phyloP scores from a whole-genome alignment of 2,797 vertebrate species.

The Alauda arvensis region DNA sequence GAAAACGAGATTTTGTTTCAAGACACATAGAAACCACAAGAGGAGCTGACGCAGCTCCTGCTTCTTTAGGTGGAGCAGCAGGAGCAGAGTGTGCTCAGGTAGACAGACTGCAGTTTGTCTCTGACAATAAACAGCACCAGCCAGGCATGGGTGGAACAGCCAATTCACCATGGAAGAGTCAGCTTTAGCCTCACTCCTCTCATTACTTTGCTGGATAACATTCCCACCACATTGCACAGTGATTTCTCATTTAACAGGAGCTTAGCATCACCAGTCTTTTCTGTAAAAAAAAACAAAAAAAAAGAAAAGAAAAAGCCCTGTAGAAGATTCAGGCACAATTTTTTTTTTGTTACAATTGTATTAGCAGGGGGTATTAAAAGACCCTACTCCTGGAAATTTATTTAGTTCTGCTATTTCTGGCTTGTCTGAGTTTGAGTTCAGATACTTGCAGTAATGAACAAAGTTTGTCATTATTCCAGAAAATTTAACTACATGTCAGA shows the following conservation, averaged over 20 bases:
- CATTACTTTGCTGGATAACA: neutral
- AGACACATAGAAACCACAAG: accelerated
- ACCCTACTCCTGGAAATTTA: neutral
- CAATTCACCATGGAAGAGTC: accelerated
- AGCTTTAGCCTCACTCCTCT: neutral
- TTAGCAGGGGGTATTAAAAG: neutral
- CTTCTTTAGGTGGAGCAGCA: neutral
- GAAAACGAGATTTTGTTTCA: neutral
- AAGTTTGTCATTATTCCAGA: neutral
- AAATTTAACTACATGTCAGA: neutral
- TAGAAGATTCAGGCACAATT: neutral
- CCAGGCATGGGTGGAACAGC: neutral
- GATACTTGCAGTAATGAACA: neutral
- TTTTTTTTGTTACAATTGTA: neutral
- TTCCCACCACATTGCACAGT: neutral
- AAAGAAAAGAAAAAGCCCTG: neutral
- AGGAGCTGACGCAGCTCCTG: neutral
- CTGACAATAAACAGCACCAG: neutral
- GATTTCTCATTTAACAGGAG: neutral
- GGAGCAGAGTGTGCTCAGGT: accelerated
- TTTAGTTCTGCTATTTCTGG: neutral
- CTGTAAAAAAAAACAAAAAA: neutral
- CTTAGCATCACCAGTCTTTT: neutral
- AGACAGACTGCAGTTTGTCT: neutral
- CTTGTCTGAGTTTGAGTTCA: neutral